These are phyloP conservation scores for Ochotona curzoniae DNA, from an alignment of 2,113 vertebrate genomes.

Conservation along the genomic window DNA sequence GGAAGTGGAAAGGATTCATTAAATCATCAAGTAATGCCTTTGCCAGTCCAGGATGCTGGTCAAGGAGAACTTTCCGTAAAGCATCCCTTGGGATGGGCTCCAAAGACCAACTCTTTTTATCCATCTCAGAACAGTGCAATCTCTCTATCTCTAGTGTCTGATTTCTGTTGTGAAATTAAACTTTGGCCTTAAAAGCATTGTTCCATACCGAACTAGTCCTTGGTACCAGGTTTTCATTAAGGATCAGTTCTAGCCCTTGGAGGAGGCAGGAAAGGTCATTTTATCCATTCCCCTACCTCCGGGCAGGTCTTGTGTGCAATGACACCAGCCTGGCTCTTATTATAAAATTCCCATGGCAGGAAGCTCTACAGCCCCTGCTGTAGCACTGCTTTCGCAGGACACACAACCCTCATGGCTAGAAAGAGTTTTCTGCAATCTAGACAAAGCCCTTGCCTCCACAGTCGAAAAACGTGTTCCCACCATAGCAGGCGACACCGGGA, in stretches of 20 bases:
- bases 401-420: constrained; percentile 39
- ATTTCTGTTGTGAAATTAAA: constrained; percentile 80
- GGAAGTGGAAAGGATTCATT: constrained; percentile 60
- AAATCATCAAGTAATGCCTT: constrained; percentile 68
- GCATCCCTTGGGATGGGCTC: constrained; percentile 62
- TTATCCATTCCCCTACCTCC: constrained; percentile 76
- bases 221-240: constrained; percentile 81
- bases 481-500: background rate
- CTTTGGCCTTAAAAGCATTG: constrained; percentile 77
- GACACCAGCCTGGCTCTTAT: constrained; percentile 79
- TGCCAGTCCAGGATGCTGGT: constrained; percentile 50
- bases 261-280: constrained; percentile 78
- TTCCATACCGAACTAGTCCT: constrained; percentile 61
- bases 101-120: constrained; percentile 65
- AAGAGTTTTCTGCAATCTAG: constrained; percentile 49
- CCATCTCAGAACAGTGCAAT: constrained; percentile 53
- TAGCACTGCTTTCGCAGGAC: constrained; percentile 61
- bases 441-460: background rate
- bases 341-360: constrained; percentile 76
- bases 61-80: constrained; percentile 60
- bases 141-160: constrained; percentile 70
- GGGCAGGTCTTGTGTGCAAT: constrained; percentile 76
- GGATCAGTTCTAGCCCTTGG: constrained; percentile 60
- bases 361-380: constrained; percentile 58
- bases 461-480: background rate